A percentile compares a stretch with the other conserved stretches of the same genome.
These are phyloP conservation scores for Clarias fuscus DNA, from an alignment of 2,797 vertebrate genomes.

Conservation along the genomic window DNA sequence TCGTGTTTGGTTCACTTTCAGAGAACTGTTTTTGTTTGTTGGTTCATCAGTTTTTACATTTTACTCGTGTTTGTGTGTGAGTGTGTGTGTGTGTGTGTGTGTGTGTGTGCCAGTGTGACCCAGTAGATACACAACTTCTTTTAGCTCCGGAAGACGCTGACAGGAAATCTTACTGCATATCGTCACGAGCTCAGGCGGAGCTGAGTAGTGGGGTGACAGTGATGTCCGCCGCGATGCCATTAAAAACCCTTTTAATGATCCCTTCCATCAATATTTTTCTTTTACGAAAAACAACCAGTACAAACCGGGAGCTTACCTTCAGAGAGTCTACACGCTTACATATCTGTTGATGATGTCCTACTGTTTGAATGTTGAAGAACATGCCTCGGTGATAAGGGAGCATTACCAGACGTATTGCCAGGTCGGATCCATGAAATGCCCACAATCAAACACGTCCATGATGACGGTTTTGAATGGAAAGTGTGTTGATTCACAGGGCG, in stretches of 20 bases:
- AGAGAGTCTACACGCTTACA: not conserved
- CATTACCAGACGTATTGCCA: not conserved
- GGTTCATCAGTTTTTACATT: not conserved
- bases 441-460: too few relatives aligned
- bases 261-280: too few relatives aligned
- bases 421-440: not conserved
- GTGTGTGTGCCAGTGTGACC: not conserved
- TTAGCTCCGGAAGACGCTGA: not conserved
- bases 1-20: not conserved
- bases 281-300: too few relatives aligned
- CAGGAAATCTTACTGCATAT: too few relatives aligned
- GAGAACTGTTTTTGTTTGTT: too few relatives aligned
- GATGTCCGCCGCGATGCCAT: too few relatives aligned
- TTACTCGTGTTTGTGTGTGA: not conserved
- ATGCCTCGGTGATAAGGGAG: not conserved
- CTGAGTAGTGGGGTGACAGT: not conserved
- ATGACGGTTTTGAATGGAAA: not conserved
- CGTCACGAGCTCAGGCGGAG: not conserved
- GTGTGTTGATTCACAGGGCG: not conserved
- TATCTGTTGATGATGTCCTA: not conserved
- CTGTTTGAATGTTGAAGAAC: not conserved
- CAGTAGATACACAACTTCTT: not conserved
- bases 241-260: too few relatives aligned
- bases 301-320: slow-evolving; percentile 1
- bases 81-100: too few relatives aligned